Percentiles rank a stretch among this genome's conserved stretches.
Conservation (phyloP, 2,888 invertebrate species). For the Dascillus cervinus region DNA sequence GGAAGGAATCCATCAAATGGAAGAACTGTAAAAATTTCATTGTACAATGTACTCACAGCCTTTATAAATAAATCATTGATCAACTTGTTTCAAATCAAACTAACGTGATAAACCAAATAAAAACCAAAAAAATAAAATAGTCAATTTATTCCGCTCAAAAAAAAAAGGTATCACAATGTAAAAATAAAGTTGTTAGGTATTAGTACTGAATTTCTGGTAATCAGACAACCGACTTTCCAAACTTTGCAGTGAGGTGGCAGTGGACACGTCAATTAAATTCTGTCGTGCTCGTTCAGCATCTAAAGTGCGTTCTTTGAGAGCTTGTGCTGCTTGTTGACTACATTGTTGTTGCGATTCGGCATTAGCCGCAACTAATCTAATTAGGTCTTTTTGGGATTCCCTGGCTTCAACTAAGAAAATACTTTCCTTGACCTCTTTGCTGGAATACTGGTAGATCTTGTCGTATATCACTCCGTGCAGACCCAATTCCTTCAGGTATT, state of each 20-base stretch:
- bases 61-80: too few relatives aligned
- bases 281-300: constrained; percentile 38
- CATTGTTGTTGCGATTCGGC: constrained; percentile 23
- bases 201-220: too few relatives aligned
- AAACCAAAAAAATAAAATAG: too few relatives aligned
- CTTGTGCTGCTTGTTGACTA: constrained; percentile 5
- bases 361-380: constrained; percentile 40
- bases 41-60: too few relatives aligned
- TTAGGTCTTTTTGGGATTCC: constrained; percentile 60
- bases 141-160: too few relatives aligned
- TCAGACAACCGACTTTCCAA: constrained; percentile 30
- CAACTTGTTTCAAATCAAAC: too few relatives aligned
- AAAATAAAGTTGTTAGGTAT: too few relatives aligned
- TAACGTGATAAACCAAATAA: too few relatives aligned
- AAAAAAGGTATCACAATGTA: too few relatives aligned
- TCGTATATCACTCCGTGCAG: constrained; percentile 96
- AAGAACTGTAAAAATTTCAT: too few relatives aligned
- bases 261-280: constrained; percentile 37
- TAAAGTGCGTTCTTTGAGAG: constrained; percentile 31
- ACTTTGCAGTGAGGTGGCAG: constrained; percentile 53
- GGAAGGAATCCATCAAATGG: too few relatives aligned
- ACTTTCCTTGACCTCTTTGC: constrained; percentile 71
- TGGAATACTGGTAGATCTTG: constrained; percentile 71
- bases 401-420: constrained; percentile 75
- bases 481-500: constrained; percentile 78